Evolutionary conservation across 2,113 vertebrate species (phyloP).

Genomic region (Odobenus rosmarus): DNA sequence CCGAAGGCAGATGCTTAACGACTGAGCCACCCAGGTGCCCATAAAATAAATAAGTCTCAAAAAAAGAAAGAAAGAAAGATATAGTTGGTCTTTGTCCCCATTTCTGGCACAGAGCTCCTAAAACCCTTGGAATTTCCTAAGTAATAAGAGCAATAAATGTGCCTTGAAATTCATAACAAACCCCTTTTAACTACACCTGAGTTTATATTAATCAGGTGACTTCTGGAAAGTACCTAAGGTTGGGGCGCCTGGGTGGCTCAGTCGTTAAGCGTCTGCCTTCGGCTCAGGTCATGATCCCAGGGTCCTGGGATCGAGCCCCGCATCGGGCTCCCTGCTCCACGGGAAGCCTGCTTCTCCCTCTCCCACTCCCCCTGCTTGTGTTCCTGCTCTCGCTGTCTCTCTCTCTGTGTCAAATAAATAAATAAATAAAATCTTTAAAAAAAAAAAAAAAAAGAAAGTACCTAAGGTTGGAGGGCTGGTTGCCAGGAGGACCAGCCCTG

Average conservation of each 20-base stretch:
- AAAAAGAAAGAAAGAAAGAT: not conserved
- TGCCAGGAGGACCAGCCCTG: not conserved
- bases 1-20: too few species aligned
- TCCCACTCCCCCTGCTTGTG: too few species aligned
- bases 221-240: not conserved
- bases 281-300: too few species aligned
- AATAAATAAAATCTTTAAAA: too few species aligned
- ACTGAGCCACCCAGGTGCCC: too few species aligned
- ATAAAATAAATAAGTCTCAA: too few species aligned
- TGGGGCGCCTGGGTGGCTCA: not conserved
- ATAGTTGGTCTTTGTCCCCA: not conserved
- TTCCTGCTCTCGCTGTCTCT: too few species aligned
- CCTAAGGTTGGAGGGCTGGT: not conserved
- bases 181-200: not conserved
- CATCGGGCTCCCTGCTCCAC: too few species aligned
- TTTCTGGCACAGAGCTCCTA: not conserved
- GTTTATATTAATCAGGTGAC: not conserved
- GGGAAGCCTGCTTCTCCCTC: too few species aligned
- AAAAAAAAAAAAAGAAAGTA: not conserved
- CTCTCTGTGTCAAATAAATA: too few species aligned
- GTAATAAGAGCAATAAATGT: not conserved
- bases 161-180: constrained; percentile 2
- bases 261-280: too few species aligned
- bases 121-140: not conserved
- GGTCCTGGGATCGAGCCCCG: too few species aligned